Evolutionary conservation across 2,888 invertebrate species (phyloP).

Genomic region (Anarsia innoxiella): DNA sequence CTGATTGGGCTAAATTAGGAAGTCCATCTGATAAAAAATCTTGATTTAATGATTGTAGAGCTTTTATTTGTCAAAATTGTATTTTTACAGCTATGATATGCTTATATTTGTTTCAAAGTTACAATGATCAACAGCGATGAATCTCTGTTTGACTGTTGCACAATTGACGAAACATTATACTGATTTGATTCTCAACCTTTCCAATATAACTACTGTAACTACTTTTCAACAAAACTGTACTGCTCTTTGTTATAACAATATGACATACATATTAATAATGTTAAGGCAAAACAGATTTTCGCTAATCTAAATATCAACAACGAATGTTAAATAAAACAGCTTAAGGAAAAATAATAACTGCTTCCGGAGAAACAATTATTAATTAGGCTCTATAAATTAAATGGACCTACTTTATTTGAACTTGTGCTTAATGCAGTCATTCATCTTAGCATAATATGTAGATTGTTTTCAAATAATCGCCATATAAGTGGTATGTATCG

Average conservation of each 20-base stretch:
- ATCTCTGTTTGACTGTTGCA: constrained; percentile 54
- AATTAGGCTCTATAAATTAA: constrained; percentile 66
- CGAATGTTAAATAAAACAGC: constrained; percentile 71
- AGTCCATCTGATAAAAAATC: no score
- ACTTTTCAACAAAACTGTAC: constrained; percentile 63
- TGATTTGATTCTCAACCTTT: constrained; percentile 52
- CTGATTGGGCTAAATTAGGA: no score
- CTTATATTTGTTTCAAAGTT: constrained; percentile 86
- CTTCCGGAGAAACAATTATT: constrained; percentile 43
- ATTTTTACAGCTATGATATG: constrained; percentile 95
- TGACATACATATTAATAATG: constrained; percentile 62
- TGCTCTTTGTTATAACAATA: constrained; percentile 64
- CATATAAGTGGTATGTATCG: no score
- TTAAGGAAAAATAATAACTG: constrained; percentile 51
- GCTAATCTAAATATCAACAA: constrained; percentile 74
- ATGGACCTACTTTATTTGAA: constrained; percentile 72
- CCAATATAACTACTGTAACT: constrained; percentile 53
- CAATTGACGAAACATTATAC: constrained; percentile 69
- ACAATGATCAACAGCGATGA: constrained; percentile 77
- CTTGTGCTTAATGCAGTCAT: constrained; percentile 61
- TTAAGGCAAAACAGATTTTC: constrained; percentile 72
- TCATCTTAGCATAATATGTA: constrained; percentile 49
- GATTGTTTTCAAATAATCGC: not conserved
- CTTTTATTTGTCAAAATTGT: constrained; percentile 89
- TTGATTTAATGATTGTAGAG: constrained; percentile 78